Evolutionary conservation across 2,888 invertebrate species (phyloP), one percentile per base, ranked within the genome.

Genomic region (Aleiodes testaceus): DNA sequence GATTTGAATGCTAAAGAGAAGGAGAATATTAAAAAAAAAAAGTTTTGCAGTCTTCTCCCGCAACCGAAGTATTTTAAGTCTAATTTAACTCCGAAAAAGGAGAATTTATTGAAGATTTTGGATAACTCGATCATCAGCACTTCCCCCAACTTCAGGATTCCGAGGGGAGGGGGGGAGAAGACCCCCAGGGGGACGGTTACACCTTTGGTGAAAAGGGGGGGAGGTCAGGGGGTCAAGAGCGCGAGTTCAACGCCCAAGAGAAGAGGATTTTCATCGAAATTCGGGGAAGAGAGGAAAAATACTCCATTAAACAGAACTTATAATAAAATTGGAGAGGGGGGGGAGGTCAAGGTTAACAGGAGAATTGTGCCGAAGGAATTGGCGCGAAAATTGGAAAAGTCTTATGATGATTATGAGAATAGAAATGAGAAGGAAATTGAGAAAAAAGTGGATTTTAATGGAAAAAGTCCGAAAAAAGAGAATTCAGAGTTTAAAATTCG

Each of bases 41-140:
- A 72, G 44, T 50, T 45, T 9, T 22, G 14, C 26, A 70, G 68
- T 59, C 59, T 36, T 65, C 14, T 75, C 22, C 66, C 77, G 12
- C 26, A 68, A 7, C 63, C 72, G 0, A 75, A 74, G n/a, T 53
- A 72, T 30, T 66, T 65, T 30, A 69, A 66, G 64, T 65, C 47
- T 5, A 67, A 74, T 36, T 4, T 47, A 12, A 18, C 16, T 4
- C 12, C 66, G 44, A 68, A 45, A 64, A 59, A 50, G 12, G 47
- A 63, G 22, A 61, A 69, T 14, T 65, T 55, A 49, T 16, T 50
- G 7, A 55, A 1, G 7, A 22, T 72, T 53, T 64, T 72, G n/a
- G 75, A 82, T 69, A 78, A 74, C n/a, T 80, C 81, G 22, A 83
- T 85, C 20, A 69, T 85, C 50, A 85, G 83, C 36, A 84, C 79